A percentile compares a stretch with the other conserved stretches of the same genome.
Conservation (phyloP, 2,888 invertebrate genomes). For the Drosophila antonietae region DNA sequence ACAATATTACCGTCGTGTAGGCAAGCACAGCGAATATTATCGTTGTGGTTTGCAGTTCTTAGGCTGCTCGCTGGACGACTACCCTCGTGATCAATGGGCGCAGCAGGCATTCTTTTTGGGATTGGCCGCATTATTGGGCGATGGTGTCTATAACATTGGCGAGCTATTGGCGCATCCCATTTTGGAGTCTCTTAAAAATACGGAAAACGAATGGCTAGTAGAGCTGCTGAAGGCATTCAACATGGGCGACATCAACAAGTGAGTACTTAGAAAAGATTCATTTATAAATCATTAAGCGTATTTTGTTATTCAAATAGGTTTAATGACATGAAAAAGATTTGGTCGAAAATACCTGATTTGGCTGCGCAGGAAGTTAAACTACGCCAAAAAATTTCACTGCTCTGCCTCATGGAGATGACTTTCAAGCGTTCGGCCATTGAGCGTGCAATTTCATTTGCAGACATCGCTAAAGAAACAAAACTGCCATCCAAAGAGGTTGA, state of each 20-base stretch:
- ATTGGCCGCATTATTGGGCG: slow-evolving; percentile 96
- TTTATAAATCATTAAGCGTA: no score
- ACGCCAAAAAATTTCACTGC: slow-evolving; percentile 95
- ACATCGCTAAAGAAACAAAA: slow-evolving; percentile 94
- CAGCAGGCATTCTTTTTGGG: slow-evolving; percentile 96
- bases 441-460: slow-evolving; percentile 93
- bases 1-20: slow-evolving; percentile 92
- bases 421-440: slow-evolving; percentile 96
- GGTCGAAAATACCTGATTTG: slow-evolving; percentile 93
- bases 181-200: slow-evolving; percentile 92
- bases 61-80: slow-evolving; percentile 90
- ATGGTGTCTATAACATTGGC: slow-evolving; percentile 98
- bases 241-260: slow-evolving; percentile 91
- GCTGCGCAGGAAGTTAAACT: slow-evolving; percentile 92
- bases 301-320: slow-evolving; percentile 84
- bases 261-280: slow-evolving; percentile 39
- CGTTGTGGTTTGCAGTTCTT: slow-evolving; percentile 94
- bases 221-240: slow-evolving; percentile 95
- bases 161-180: slow-evolving; percentile 98
- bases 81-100: slow-evolving; percentile 88
- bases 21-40: slow-evolving; percentile 97
- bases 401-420: slow-evolving; percentile 99
- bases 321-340: slow-evolving; percentile 88
- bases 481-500: slow-evolving; percentile 95
- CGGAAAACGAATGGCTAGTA: slow-evolving; percentile 93